Conservation (phyloP, 2,797 vertebrate genomes). For the Gymnothorax reevesii region DNA sequence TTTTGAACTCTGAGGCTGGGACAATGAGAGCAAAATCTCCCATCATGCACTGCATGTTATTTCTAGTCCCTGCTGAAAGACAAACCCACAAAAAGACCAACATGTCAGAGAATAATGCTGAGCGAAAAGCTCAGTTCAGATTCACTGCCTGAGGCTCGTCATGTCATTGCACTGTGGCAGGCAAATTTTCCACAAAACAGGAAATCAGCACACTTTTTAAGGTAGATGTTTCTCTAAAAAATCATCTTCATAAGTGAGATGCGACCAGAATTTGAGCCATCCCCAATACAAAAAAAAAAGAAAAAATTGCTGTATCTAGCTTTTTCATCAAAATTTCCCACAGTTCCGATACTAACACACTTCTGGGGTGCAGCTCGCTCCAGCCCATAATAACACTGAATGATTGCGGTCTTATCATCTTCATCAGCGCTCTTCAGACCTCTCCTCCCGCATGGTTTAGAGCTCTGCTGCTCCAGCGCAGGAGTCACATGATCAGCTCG, state of each 20-base stretch:
- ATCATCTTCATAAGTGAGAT: neutral
- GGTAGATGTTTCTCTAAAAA: neutral
- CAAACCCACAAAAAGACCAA: neutral
- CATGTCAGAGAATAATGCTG: neutral
- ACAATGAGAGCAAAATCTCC: neutral
- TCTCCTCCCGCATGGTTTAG: too few species aligned
- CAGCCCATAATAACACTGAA: too few species aligned
- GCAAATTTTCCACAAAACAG: neutral
- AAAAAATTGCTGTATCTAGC: too few species aligned
- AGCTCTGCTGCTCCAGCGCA: too few species aligned
- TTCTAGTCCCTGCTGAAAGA: neutral
- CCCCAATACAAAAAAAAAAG: too few species aligned
- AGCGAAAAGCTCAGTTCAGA: neutral
- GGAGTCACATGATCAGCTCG: too few species aligned
- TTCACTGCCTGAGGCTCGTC: neutral
- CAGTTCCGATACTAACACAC: too few species aligned
- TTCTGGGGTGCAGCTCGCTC: too few species aligned
- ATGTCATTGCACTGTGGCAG: neutral
- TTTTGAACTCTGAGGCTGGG: too few species aligned
- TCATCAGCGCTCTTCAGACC: too few species aligned
- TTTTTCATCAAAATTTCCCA: too few species aligned
- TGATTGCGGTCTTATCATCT: too few species aligned
- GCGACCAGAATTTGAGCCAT: neutral
- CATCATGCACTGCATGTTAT: neutral
- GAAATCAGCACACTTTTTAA: neutral